Conservation (phyloP, 2,797 vertebrate genomes). For the Danio albolineatus region DNA sequence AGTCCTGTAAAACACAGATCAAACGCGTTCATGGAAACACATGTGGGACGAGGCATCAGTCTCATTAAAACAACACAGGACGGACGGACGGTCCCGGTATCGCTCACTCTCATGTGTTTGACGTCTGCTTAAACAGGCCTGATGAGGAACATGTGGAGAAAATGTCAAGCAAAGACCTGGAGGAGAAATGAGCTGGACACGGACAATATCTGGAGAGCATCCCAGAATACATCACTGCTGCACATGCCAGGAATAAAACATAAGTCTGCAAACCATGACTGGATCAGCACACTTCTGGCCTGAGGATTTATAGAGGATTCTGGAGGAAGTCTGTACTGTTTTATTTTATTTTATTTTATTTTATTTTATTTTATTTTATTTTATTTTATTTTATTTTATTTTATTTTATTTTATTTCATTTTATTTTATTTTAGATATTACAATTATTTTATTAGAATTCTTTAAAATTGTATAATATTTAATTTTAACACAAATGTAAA, state of each 20-base stretch:
- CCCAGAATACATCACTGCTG: slow-evolving; percentile 27
- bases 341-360: no score
- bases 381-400: no score
- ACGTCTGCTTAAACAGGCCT: slow-evolving; percentile 14
- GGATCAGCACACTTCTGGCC: not conserved
- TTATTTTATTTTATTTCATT: no score
- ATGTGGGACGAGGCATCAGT: not conserved
- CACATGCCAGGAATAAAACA: slow-evolving; percentile 5
- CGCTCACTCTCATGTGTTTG: not conserved
- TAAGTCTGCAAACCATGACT: not conserved
- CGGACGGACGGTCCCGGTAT: not conserved
- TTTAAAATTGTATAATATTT: no score
- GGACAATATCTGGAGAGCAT: slow-evolving; percentile 7
- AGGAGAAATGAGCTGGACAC: slow-evolving; percentile 7
- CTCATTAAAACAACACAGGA: not conserved
- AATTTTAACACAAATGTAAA: no score
- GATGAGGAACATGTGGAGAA: slow-evolving; percentile 16
- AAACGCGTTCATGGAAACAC: not conserved
- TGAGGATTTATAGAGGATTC: not conserved
- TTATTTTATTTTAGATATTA: no score
- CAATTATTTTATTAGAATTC: no score
- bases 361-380: no score
- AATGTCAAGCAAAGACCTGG: not conserved
- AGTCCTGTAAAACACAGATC: slow-evolving; percentile 81
- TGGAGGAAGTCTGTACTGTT: no score